A percentile compares a stretch with the other conserved stretches of the same genome.
Evolutionary conservation across 2,888 invertebrate species (phyloP).

Genomic region (Ectropis crepuscularia): DNA sequence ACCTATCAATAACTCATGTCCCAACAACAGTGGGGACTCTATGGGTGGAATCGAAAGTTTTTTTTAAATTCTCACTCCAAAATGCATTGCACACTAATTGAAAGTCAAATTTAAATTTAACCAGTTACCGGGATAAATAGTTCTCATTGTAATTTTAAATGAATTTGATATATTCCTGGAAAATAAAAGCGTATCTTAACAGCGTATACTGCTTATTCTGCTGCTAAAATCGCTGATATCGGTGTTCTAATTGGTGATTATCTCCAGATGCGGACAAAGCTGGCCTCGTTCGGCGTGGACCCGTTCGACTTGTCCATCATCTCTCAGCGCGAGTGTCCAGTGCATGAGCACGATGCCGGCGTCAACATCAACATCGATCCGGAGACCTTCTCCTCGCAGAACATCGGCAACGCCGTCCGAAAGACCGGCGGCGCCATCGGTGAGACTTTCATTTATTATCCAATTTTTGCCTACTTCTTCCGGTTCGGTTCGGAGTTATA

Average conservation of each 20-base stretch:
- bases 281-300: conserved; percentile 88
- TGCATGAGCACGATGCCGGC: conserved; percentile 83
- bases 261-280: conserved; percentile 85
- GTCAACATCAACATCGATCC: conserved; percentile 90
- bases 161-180: too few species aligned
- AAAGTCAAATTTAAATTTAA: too few species aligned
- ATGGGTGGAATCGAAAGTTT: too few species aligned
- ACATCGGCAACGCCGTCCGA: conserved; percentile 88
- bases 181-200: background rate
- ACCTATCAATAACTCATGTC: too few species aligned
- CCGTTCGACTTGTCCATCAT: conserved; percentile 91
- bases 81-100: too few species aligned
- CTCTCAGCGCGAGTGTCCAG: conserved; percentile 88
- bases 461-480: too few species aligned
- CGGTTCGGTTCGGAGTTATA: background rate
- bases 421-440: conserved; percentile 90
- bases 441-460: conserved; percentile 42
- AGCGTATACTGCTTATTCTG: background rate
- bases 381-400: conserved; percentile 90
- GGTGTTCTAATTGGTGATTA: background rate
- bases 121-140: too few species aligned
- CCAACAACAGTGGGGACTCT: too few species aligned
- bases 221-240: background rate
- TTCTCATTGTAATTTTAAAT: too few species aligned
- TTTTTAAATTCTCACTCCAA: too few species aligned